These are phyloP conservation scores for Rutpela maculata DNA, from an alignment of 2,888 invertebrate species.

Conservation along the genomic window DNA sequence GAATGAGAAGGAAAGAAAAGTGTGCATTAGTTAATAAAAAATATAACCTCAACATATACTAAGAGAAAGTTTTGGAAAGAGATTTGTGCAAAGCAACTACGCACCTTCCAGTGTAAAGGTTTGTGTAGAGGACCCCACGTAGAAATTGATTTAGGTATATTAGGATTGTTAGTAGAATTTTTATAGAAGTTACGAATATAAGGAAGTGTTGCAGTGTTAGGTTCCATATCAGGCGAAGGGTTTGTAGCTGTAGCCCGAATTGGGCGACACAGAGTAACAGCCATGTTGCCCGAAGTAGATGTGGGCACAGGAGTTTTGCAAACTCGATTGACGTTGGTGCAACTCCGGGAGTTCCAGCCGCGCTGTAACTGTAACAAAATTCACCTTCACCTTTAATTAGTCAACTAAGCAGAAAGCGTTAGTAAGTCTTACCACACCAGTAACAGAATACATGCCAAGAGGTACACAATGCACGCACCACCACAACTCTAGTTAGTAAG, in stretches of 20 bases:
- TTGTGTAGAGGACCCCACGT: slow-evolving; percentile 81
- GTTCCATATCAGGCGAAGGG: slow-evolving; percentile 69
- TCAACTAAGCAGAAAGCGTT: slow-evolving; percentile 50
- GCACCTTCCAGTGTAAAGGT: slow-evolving; percentile 81
- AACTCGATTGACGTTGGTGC: slow-evolving; percentile 73
- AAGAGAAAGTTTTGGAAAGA: slow-evolving; percentile 4
- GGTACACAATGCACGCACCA: slow-evolving; percentile 56
- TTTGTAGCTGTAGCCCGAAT: slow-evolving; percentile 65
- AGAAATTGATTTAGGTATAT: slow-evolving; percentile 79
- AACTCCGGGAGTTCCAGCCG: slow-evolving; percentile 75
- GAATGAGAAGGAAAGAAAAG: background rate
- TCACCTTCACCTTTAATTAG: slow-evolving; percentile 59
- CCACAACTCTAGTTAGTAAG: slow-evolving; percentile 64
- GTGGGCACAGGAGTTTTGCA: slow-evolving; percentile 72
- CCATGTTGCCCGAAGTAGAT: slow-evolving; percentile 72
- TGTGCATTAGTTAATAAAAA: background rate
- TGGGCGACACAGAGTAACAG: slow-evolving; percentile 73
- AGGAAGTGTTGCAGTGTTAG: slow-evolving; percentile 74
- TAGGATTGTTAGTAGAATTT: slow-evolving; percentile 70
- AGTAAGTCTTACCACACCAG: slow-evolving; percentile 48
- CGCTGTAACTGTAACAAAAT: slow-evolving; percentile 73
- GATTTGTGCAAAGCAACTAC: slow-evolving; percentile 61
- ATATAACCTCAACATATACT: slow-evolving; percentile 15
- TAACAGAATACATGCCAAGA: slow-evolving; percentile 47
- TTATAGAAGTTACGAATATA: slow-evolving; percentile 74